These are phyloP conservation scores for Hirudinaria manillensis DNA, from an alignment of 2,888 invertebrate genomes.

Conservation along the genomic window DNA sequence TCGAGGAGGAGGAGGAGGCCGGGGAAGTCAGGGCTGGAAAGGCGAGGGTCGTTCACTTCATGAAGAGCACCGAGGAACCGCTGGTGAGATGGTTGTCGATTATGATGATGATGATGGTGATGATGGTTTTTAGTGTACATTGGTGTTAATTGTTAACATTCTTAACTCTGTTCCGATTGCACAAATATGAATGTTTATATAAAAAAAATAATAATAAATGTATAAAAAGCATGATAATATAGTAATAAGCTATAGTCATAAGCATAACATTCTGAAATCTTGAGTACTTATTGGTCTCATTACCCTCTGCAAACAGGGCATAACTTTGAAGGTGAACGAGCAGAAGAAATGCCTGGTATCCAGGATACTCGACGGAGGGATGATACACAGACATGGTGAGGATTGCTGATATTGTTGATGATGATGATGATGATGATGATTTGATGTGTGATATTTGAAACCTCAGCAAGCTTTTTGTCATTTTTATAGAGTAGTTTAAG, in stretches of 20 bases:
- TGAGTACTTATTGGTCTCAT: not conserved
- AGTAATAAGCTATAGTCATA: too few species aligned
- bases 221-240: too few species aligned
- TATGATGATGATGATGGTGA: too few species aligned
- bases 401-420: constrained; percentile 26
- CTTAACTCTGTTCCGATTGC: not conserved
- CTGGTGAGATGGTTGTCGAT: constrained; percentile 66
- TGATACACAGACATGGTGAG: constrained; percentile 81
- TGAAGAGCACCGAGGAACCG: constrained; percentile 98
- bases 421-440: constrained; percentile 16
- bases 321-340: constrained; percentile 87
- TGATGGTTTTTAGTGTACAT: not conserved
- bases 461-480: not conserved
- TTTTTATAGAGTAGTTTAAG: too few species aligned
- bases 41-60: constrained; percentile 96
- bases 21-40: constrained; percentile 65
- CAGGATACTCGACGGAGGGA: constrained; percentile 94
- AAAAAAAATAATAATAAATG: too few species aligned
- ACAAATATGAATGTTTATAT: not conserved
- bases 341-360: constrained; percentile 94
- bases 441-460: not conserved
- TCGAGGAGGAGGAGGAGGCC: too few species aligned
- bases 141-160: not conserved
- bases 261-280: too few species aligned
- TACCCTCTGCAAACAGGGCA: constrained; percentile 40